A percentile compares a stretch with the other conserved stretches of the same genome.
Conservation (phyloP, 1,140 invertebrate genomes). For the Cepaea nemoralis region DNA sequence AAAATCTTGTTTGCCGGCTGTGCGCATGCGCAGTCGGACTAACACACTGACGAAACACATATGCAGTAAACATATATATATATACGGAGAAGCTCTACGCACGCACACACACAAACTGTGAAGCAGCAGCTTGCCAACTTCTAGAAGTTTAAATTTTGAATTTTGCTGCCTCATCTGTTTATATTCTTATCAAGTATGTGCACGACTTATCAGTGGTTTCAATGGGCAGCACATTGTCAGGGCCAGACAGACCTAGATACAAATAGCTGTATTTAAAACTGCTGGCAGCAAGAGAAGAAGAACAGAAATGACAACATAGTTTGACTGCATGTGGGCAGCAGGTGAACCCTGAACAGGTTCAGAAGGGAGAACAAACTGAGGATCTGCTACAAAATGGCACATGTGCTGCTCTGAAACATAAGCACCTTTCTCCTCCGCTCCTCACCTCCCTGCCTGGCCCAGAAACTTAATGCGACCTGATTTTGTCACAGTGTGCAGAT, state of each 20-base stretch:
- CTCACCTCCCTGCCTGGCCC: background rate
- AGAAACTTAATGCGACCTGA: conserved; percentile 13
- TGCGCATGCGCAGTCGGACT: no score
- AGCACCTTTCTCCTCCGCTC: no score
- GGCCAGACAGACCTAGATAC: no score
- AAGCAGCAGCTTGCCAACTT: background rate
- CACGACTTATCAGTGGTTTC: no score
- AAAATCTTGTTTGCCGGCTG: no score
- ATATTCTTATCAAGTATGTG: background rate
- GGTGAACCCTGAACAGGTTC: no score
- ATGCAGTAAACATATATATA: background rate
- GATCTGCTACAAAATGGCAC: background rate
- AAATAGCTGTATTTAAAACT: no score
- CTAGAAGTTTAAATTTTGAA: background rate
- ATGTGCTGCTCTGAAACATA: background rate
- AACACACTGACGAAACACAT: background rate
- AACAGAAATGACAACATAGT: no score
- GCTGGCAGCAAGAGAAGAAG: no score
- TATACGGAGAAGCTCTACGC: background rate
- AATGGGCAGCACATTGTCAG: no score
- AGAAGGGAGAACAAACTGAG: no score
- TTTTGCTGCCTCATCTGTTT: background rate
- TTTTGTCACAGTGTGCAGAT: conserved; percentile 20
- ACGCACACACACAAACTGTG: background rate
- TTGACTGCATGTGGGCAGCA: no score